Conservation (phyloP, 2,888 invertebrate genomes). For the Acanthoscelides obtectus region DNA sequence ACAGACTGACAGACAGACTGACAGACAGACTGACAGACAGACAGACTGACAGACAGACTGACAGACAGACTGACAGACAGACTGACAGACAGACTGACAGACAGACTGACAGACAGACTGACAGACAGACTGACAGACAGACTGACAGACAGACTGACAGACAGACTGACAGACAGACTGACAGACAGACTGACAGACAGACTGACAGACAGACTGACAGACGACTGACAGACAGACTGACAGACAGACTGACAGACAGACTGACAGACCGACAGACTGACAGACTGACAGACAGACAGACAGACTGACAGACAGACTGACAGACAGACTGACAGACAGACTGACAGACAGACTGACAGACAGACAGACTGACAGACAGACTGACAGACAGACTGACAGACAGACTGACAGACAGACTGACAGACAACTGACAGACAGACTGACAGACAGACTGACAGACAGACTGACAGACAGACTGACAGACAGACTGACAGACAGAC, state of each 20-base stretch:
- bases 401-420: constrained; percentile 10
- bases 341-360: constrained; percentile 10
- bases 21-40: constrained; percentile 12
- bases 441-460: constrained; percentile 11
- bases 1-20: constrained; percentile 10
- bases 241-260: constrained; percentile 13
- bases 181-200: constrained; percentile 12
- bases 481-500: constrained; percentile 11
- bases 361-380: constrained; percentile 10
- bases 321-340: constrained; percentile 10
- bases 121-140: constrained; percentile 11
- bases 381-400: constrained; percentile 11
- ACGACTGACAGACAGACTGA: constrained; percentile 14
- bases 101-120: constrained; percentile 11
- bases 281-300: constrained; percentile 4
- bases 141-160: constrained; percentile 12
- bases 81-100: constrained; percentile 12
- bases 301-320: constrained; percentile 10
- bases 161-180: constrained; percentile 10
- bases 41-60: constrained; percentile 10
- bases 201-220: constrained; percentile 13
- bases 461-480: constrained; percentile 12
- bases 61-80: constrained; percentile 13
- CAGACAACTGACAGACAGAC: too few species aligned
- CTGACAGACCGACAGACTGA: too few species aligned